Conservation (phyloP, 1,140 invertebrate genomes). For the Camponotus vicinus region DNA sequence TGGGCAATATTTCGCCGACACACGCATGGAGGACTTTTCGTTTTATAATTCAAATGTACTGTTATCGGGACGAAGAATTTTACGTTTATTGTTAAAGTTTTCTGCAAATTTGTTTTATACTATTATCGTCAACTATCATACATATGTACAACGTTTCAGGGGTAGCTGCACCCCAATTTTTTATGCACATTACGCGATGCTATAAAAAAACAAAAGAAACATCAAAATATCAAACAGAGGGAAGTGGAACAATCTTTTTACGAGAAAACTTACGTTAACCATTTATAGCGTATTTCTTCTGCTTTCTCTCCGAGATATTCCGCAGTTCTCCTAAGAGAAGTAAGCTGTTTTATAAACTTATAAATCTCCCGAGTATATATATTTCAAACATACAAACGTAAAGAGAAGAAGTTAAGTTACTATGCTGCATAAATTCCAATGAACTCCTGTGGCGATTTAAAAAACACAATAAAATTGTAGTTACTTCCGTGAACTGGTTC, state of each 20-base stretch:
- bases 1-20: conserved; percentile 16
- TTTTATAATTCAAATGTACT: conserved; percentile 20
- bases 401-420: conserved; percentile 58
- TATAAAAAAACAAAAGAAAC: conserved; percentile 31
- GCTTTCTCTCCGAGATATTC: conserved; percentile 39
- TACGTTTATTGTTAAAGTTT: neutral
- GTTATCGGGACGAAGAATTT: neutral
- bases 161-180: conserved; percentile 3
- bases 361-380: conserved; percentile 33
- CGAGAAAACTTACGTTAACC: conserved; percentile 50
- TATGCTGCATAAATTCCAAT: conserved; percentile 64
- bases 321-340: conserved; percentile 24
- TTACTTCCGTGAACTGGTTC: conserved; percentile 44
- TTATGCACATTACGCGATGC: neutral
- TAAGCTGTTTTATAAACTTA: conserved; percentile 63
- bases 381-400: conserved; percentile 52
- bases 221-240: conserved; percentile 49
- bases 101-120: conserved; percentile 28
- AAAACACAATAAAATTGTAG: conserved; percentile 60
- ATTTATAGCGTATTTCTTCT: conserved; percentile 44
- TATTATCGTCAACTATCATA: conserved; percentile 32
- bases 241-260: conserved; percentile 60
- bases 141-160: neutral
- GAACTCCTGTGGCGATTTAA: conserved; percentile 61
- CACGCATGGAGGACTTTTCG: conserved; percentile 10